Percentiles rank a stretch among this genome's conserved stretches.
Conservation (phyloP, 2,797 vertebrate genomes). For the Oryzias dopingdopingensis region DNA sequence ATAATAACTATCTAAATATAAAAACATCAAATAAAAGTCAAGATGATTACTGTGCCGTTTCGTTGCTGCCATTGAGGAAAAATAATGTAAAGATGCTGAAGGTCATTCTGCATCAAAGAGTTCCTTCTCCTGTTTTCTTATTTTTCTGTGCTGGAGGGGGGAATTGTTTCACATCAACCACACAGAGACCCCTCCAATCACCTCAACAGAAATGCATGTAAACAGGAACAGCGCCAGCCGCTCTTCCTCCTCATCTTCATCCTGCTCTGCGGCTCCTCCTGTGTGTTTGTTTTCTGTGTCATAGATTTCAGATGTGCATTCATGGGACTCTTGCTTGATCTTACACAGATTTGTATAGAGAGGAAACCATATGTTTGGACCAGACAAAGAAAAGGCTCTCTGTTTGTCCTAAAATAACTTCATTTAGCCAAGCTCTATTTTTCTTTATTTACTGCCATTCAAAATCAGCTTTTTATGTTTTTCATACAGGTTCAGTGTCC, state of each 20-base stretch:
- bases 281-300: conserved; percentile 35
- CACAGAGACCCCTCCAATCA: conserved; percentile 16
- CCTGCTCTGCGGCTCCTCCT: conserved; percentile 24
- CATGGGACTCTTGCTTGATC: conserved; percentile 23
- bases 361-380: not conserved
- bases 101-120: no score
- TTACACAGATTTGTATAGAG: conserved; percentile 17
- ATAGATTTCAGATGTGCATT: conserved; percentile 33
- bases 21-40: no score
- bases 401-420: no score
- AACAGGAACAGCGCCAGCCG: conserved; percentile 63
- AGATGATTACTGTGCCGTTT: not conserved
- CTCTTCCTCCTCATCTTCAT: conserved; percentile 42
- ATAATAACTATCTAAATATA: not conserved
- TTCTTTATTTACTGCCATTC: no score
- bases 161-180: no score
- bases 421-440: no score
- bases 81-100: no score
- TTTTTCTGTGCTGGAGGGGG: no score
- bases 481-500: no score
- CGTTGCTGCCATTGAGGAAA: not conserved
- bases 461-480: no score
- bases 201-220: conserved; percentile 32
- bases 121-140: no score
- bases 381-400: no score